A percentile compares a stretch with the other conserved stretches of the same genome.
Evolutionary conservation across 2,113 vertebrate genomes (phyloP).

Genomic region (Forbesichthys agassizii): DNA sequence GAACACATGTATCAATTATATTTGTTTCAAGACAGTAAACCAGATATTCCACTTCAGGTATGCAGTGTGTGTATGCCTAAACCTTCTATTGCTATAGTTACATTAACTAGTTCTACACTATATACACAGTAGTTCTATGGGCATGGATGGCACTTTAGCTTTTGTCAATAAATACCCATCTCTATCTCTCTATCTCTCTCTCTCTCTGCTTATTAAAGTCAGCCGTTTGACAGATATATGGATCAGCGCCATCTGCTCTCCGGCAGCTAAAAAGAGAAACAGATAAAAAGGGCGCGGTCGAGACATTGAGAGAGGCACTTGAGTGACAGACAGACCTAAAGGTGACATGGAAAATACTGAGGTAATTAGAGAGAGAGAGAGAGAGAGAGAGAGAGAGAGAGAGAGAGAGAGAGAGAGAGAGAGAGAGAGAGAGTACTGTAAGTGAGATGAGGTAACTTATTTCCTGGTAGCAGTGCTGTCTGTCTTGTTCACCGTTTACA

Average conservation of each 20-base stretch:
- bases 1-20: no score
- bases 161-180: slow-evolving; percentile 25
- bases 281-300: slow-evolving; percentile 11
- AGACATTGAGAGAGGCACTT: slow-evolving; percentile 3
- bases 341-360: slow-evolving; percentile 8
- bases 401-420: slow-evolving; percentile 16
- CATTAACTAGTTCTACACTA: background rate
- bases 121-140: slow-evolving; percentile 2
- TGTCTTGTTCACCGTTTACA: no score
- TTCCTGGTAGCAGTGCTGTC: no score
- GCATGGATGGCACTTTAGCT: slow-evolving; percentile 2
- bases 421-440: background rate
- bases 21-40: no score
- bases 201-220: slow-evolving; percentile 46
- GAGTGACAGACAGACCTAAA: slow-evolving; percentile 28
- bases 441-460: background rate
- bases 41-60: no score
- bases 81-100: slow-evolving; percentile 10
- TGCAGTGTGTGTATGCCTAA: background rate
- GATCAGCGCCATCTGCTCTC: slow-evolving; percentile 60
- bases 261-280: background rate
- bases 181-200: background rate
- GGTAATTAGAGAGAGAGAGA: slow-evolving; percentile 1
- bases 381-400: background rate
- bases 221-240: slow-evolving; percentile 54